A percentile compares a stretch with the other conserved stretches of the same genome.
phyloP scores from a whole-genome alignment of 2,888 invertebrate species.

The Agrotis ipsilon region DNA sequence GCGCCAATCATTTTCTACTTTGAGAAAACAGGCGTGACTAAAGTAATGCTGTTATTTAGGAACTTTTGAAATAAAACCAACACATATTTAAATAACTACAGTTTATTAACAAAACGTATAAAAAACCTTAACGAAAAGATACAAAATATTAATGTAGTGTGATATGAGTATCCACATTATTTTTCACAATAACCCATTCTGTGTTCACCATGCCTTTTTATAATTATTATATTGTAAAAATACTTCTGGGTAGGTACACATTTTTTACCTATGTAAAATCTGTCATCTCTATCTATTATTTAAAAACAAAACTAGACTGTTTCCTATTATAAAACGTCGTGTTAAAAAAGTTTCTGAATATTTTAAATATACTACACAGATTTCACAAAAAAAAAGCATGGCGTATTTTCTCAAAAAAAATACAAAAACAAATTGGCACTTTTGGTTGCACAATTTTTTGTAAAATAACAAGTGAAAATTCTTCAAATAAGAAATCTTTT shows the following conservation, averaged over 20 bases:
- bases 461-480: constrained; percentile 77
- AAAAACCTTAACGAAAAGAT: constrained; percentile 55
- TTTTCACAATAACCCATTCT: constrained; percentile 27
- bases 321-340: constrained; percentile 5
- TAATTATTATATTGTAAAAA: not conserved
- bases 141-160: constrained; percentile 52
- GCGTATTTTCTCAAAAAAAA: constrained; percentile 10
- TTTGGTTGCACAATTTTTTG: constrained; percentile 63
- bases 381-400: constrained; percentile 32
- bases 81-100: constrained; percentile 45
- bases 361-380: constrained; percentile 12
- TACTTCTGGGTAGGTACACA: not conserved
- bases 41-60: not conserved
- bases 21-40: no score
- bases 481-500: constrained; percentile 88
- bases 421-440: constrained; percentile 67
- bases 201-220: constrained; percentile 49
- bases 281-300: not conserved
- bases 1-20: no score
- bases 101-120: constrained; percentile 73
- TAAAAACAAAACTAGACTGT: not conserved
- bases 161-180: constrained; percentile 48
- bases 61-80: constrained; percentile 43
- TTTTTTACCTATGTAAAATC: not conserved
- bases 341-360: not conserved